Base-by-base conservation (phyloP, 2,888 invertebrate genomes). In the Eilema depressum region DNA sequence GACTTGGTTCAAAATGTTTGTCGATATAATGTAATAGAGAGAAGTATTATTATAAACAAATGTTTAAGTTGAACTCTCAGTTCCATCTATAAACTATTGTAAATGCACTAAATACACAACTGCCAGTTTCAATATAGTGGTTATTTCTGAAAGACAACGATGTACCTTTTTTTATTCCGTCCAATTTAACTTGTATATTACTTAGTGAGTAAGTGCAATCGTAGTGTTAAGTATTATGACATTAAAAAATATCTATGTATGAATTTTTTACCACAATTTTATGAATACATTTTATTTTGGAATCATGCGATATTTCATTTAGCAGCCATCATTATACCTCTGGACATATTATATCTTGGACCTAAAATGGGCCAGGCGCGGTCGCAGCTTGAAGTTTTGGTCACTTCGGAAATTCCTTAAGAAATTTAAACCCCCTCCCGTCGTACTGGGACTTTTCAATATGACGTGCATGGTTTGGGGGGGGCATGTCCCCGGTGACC, bases 101-200 rank as follows among this genome's bases (percentile, higher is more conserved):
- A 47, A 47, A n/a, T 53, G 53, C n/a, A 53, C n/a, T 53, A 26
- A 41, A 17, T 26, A 0, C 20, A 41, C 10, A 41, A 41, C 41
- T 63, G 23, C 20, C 10, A 37, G 17, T 10, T 41, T 63, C 17
- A 33, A 33, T 57, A 26, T 28, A 47, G 28, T 57, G 66, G n/a
- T 65, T 74, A 57, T 17, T 59, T 47, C 60, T 30, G 47, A 69
- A 70, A 76, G 63, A 71, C 77, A 71, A 76, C 68, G 37, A 78
- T 72, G 81, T 78, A 78, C 73, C 79, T 82, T 73, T 72, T 28
- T 76, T 72, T 69, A 79, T 74, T 20, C 79, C 80, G 80, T 80
- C 84, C 83, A 82, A 60, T 73, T 69, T 59, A 25, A 28, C 53
- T 56, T 11, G 67, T 47, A 11, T 62, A 68, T 61, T n/a, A n/a